These are phyloP conservation scores for Papilio aristodemus DNA, from an alignment of 1,140 invertebrate species.

Conservation along the genomic window DNA sequence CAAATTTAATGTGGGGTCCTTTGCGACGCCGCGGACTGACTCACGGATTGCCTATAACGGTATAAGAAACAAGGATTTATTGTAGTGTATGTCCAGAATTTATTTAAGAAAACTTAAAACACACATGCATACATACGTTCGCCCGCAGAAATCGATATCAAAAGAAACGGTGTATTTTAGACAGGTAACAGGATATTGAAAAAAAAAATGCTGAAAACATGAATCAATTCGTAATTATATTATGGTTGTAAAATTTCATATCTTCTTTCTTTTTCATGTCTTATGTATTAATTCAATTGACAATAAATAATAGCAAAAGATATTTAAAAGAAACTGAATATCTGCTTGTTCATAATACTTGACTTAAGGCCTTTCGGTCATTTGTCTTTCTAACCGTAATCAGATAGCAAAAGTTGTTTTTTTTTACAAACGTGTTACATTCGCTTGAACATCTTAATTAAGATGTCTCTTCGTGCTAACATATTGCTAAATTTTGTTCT, in stretches of 20 bases:
- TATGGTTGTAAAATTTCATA: too few relatives aligned
- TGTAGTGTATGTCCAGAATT: background rate
- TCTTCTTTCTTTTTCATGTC: too few relatives aligned
- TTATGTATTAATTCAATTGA: too few relatives aligned
- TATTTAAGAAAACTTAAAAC: too few relatives aligned
- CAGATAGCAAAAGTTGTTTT: background rate
- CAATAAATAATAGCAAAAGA: too few relatives aligned
- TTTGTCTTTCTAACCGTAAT: background rate
- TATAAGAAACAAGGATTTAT: background rate
- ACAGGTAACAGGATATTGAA: too few relatives aligned
- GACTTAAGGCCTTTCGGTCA: background rate
- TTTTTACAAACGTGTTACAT: background rate
- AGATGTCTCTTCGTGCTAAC: background rate
- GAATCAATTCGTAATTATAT: too few relatives aligned
- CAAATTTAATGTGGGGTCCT: constrained; percentile 32
- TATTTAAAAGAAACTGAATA: background rate
- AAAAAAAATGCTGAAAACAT: too few relatives aligned
- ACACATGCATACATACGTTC: too few relatives aligned
- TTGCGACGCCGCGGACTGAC: constrained; percentile 1
- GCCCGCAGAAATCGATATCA: too few relatives aligned
- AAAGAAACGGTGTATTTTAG: too few relatives aligned
- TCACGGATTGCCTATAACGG: background rate
- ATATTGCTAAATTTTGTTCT: background rate
- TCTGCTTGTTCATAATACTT: background rate
- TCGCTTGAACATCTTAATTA: background rate